Base-by-base conservation (phyloP, 2,888 invertebrate species). In the Myopa tessellatipennis region DNA sequence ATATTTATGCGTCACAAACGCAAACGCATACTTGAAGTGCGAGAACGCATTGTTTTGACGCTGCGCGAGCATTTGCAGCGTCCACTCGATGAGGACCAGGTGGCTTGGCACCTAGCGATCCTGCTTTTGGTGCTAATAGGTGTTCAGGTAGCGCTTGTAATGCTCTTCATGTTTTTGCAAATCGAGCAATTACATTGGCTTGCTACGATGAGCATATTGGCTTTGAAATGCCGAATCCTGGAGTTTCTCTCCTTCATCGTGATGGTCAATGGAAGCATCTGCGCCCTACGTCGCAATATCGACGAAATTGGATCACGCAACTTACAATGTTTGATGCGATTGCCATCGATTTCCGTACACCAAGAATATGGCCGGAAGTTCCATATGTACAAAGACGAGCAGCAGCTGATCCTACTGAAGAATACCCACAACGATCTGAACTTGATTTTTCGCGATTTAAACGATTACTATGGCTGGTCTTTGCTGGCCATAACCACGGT, bases 391-490 rank as follows among this genome's bases (percentile, higher is more conserved):
- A 74, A 80, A 7, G 81, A 82, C 38, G 78, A 79, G 26, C 52
- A 72, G 4, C 58, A 82, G n/a, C 60, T 89, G 18, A 80, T 83
- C 26, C 74, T 79, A 0, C 78, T 89, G n/a, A 88, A 87, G 26
- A 60, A 80, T 3, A 79, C 82, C 69, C 89, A 88, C 73, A 85
- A 84, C 10, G 83, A 85, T n/a, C 79, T 89, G 26, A 87, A 85
- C 79, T 82, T 81, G 68, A 80, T 83, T 78, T 84, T 85, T 69
- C 85, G 84, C 74, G 40, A 82, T 3, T 81, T 85, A 16, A 89
- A 87, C 78, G 83, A 85, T 61, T 85, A 85, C 73, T 87, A 84
- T 68, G 89, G 89, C 18, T 89, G 88, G 88, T 86, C 88, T 0
- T 77, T 89, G 67, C 77, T 89, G 45, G 83, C 82, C 1, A 82